Percentiles rank a stretch among this genome's conserved stretches.
Conservation (phyloP, 2,888 invertebrate species). For the Tiliacea aurago region DNA sequence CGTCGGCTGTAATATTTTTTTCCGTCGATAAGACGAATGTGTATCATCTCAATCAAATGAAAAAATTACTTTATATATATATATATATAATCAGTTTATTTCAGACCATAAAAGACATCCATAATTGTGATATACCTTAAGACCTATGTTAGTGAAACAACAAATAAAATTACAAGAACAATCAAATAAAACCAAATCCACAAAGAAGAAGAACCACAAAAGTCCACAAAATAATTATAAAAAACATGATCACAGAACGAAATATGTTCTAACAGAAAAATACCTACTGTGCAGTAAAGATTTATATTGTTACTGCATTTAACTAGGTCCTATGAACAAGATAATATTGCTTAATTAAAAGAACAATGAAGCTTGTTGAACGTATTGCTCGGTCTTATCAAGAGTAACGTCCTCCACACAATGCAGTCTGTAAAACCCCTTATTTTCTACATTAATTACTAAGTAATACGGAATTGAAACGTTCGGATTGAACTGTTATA, state of each 20-base stretch:
- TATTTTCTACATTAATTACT: conserved; percentile 3
- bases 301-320: background rate
- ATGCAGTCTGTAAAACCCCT: conserved; percentile 14
- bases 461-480: conserved; percentile 9
- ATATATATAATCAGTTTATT: no score
- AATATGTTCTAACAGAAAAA: background rate
- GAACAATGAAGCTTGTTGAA: background rate
- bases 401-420: conserved; percentile 4
- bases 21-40: background rate
- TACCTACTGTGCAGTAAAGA: background rate
- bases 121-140: no score
- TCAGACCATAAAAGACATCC: no score
- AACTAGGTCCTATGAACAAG: background rate
- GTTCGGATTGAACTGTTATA: conserved; percentile 7
- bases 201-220: no score
- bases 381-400: background rate
- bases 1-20: background rate
- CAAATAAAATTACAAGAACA: no score
- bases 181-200: no score
- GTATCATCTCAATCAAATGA: background rate
- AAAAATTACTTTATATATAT: no score
- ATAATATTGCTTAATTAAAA: conserved; percentile 1
- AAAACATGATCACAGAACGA: background rate
- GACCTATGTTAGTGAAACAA: no score
- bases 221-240: no score